Base-by-base conservation (phyloP, 2,888 invertebrate genomes). In the Meta bourneti region DNA sequence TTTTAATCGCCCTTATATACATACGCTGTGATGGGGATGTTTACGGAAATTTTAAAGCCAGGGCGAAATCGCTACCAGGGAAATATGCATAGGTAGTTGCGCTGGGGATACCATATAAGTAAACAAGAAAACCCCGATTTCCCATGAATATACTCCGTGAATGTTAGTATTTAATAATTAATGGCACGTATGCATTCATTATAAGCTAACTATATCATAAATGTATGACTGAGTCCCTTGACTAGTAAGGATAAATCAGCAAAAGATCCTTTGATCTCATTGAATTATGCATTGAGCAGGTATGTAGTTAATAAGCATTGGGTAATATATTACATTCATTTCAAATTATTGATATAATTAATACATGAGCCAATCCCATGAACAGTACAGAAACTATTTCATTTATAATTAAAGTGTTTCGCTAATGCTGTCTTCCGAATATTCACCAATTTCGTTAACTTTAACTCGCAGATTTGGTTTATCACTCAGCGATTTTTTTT, bases 1-100 rank as follows among this genome's bases (percentile, higher is more conserved):
- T 82, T 89, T 89, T 81, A 77, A 89, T 89, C 82, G 82, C 48
- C 61, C 48, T 72, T 48, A 16, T 72, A 75, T 80, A 54, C 70
- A 78, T 78, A 70, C 49, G 19, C 77, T 16, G 16, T 74, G 51
- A 74, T 74, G 74, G n/a, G 75, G 75, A 20, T 75, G 54, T 70
- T 78, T 86, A 11, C 6, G 19, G 70, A 86, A 86, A 78, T 86
- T 86, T 86, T 77, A 86, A 86, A 69, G 16, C 48, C 13, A 19
- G 71, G 61, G 70, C 7, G 52, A 54, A 19, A n/a, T 34, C 34
- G 34, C 34, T 34, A 34, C 34, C 34, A 34, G 34, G 34, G 4
- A 34, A 34, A 1, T 34, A 34, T 34, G 34, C 34, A 34, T 34
- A 34, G 34, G 34, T 34, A 34, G 34, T 34, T 61, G 61, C 13